Evolutionary conservation across 2,797 vertebrate species (phyloP), one percentile per base, ranked within the genome.

Genomic region (Acrossocheilus fasciatus): DNA sequence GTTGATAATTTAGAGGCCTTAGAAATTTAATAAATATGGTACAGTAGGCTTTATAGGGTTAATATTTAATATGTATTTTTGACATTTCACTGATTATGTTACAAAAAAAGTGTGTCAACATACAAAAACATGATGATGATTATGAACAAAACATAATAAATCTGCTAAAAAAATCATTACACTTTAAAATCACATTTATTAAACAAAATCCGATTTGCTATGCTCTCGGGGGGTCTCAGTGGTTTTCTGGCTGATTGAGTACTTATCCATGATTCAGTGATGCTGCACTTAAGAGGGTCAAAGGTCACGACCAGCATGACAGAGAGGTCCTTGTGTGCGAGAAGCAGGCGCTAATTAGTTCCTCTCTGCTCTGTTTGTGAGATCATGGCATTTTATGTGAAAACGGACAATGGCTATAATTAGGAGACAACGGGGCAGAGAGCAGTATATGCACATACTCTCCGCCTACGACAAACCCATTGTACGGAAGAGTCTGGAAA

Each of bases 221-320:
- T 41, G 36, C 59, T 83, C 47, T 84, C 10, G 50, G 64, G 59
- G 30, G 43, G 82, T 70, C 81, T 85, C 82, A 68, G 88, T 77
- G 62, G 76, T 69, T 81, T 80, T 68, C 82, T 69, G 73, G 85
- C 41, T 86, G 84, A 84, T 68, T 84, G 86, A 81, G 79, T 86
- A 45, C 70, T 87, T 82, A 75, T 82, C 82, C 30, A 82, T 87
- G 82, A 83, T 54, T 86, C 72, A 57, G 59, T 88, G 87, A 82
- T 74, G 82, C 81, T 74, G 80, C 82, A 89, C 84, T 89, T 89
- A 89, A 50, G 57, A 86, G 78, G 89, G 85, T 88, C 82, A 62
- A 70, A 88, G 79, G 87, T 88, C 41, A 41, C 47, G 70, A 83
- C 70, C 85, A 76, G 81, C 64, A 26, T 85, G 54, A 88, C 84